Percentiles rank a stretch among this genome's conserved stretches.
phyloP scores from a whole-genome alignment of 2,797 vertebrate genomes.

The Malurus leucopterus region DNA sequence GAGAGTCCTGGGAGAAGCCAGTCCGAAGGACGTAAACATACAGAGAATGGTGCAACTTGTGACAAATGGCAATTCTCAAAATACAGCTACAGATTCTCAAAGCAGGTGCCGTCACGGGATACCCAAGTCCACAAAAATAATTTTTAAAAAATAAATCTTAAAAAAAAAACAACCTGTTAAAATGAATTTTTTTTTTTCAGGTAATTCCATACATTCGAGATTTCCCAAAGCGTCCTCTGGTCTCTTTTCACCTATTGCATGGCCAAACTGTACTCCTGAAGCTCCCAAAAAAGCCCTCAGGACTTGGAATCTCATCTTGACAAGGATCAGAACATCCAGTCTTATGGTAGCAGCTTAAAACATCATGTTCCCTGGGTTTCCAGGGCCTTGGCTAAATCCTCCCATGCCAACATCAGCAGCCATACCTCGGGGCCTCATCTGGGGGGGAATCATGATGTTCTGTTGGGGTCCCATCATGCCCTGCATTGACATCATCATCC shows the following conservation, averaged over 20 bases:
- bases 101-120: constrained; percentile 83
- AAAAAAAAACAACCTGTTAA: constrained; percentile 87
- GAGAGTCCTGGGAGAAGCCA: constrained; percentile 86
- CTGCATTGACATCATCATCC: constrained; percentile 99
- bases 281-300: constrained; percentile 68
- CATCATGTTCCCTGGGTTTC: constrained; percentile 96
- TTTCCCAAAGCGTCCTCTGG: constrained; percentile 79
- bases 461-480: constrained; percentile 98
- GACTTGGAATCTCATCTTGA: constrained; percentile 78
- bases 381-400: constrained; percentile 96
- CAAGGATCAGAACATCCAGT: constrained; percentile 73
- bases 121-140: constrained; percentile 86
- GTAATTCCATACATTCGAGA: constrained; percentile 95
- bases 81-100: constrained; percentile 85
- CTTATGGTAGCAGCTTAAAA: constrained; percentile 88
- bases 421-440: constrained; percentile 95
- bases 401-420: constrained; percentile 94
- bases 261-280: constrained; percentile 73
- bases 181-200: constrained; percentile 79
- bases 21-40: constrained; percentile 93
- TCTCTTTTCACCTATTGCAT: constrained; percentile 79
- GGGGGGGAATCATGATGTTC: constrained; percentile 97
- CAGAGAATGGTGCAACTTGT: constrained; percentile 91
- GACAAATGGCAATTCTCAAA: constrained; percentile 90
- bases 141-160: constrained; percentile 89